A percentile compares a stretch with the other conserved stretches of the same genome.
Evolutionary conservation across 1,140 invertebrate genomes (phyloP).

Genomic region (Heliothis subflexa): DNA sequence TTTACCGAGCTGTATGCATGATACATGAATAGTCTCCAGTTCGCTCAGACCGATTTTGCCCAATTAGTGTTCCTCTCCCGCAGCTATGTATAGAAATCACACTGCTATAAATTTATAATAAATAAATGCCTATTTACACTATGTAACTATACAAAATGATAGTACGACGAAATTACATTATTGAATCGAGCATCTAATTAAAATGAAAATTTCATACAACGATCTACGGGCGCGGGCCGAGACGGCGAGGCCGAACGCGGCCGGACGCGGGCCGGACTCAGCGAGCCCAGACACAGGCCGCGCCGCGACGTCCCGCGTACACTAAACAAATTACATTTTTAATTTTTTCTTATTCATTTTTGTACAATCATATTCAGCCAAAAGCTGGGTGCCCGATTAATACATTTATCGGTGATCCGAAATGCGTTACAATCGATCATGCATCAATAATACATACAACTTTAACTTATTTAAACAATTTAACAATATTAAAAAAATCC

Average conservation of each 20-base stretch:
- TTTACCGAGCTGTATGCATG: conserved; percentile 72
- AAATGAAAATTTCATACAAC: conserved; percentile 78
- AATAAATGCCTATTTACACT: conserved; percentile 87
- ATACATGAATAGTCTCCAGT: conserved; percentile 69
- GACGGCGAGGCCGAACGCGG: conserved; percentile 47
- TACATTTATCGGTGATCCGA: conserved; percentile 79
- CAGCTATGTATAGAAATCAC: conserved; percentile 84
- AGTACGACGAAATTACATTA: conserved; percentile 82
- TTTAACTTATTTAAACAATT: conserved; percentile 85
- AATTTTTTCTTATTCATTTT: conserved; percentile 79
- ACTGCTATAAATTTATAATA: conserved; percentile 86
- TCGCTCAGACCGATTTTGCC: conserved; percentile 70
- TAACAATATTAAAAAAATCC: conserved; percentile 85
- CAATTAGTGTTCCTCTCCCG: conserved; percentile 75
- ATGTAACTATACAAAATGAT: conserved; percentile 86
- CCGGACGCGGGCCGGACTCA: no score
- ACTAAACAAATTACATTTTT: conserved; percentile 76
- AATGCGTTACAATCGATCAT: conserved; percentile 79
- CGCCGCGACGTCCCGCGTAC: conserved; percentile 54
- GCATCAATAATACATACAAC: conserved; percentile 83
- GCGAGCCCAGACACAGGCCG: conserved; percentile 43
- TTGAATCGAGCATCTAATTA: conserved; percentile 81
- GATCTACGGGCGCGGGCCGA: conserved; percentile 65
- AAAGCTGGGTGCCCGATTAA: conserved; percentile 80
- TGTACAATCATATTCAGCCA: conserved; percentile 83